These are phyloP conservation scores for Australoheros facetus DNA, from an alignment of 2,797 vertebrate genomes.

Conservation along the genomic window DNA sequence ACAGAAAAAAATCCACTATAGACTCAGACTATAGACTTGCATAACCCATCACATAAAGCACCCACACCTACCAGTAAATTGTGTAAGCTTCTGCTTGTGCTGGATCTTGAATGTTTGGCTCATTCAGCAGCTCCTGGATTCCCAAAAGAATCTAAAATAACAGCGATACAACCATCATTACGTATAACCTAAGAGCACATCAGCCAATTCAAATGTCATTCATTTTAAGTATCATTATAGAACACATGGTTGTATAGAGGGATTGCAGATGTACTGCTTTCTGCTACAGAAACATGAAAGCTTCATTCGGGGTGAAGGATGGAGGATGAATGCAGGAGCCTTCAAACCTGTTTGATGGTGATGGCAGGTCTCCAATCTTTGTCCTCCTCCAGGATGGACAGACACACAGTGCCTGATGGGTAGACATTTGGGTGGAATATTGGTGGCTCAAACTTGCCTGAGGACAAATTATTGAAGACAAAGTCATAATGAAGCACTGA, in stretches of 20 bases:
- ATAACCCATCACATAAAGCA: background rate
- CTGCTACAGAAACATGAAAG: background rate
- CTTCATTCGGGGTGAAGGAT: rapidly evolving
- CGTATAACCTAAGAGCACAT: background rate
- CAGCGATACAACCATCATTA: background rate
- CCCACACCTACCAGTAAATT: conserved; percentile 82
- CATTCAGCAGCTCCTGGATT: conserved; percentile 85
- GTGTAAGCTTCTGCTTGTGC: conserved; percentile 86
- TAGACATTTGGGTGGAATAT: conserved; percentile 85
- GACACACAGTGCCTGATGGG: conserved; percentile 80
- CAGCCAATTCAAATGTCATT: background rate
- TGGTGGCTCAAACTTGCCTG: conserved; percentile 84
- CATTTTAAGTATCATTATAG: background rate
- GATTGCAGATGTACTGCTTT: background rate
- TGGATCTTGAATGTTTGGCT: conserved; percentile 85
- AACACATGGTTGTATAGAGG: background rate
- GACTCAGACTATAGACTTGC: background rate
- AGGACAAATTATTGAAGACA: conserved; percentile 13
- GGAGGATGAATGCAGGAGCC: background rate
- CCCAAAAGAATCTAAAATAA: conserved; percentile 77
- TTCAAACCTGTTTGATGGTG: conserved; percentile 83
- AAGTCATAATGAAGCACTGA: background rate
- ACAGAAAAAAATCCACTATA: background rate
- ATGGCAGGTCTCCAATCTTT: conserved; percentile 87
- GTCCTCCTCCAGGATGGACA: conserved; percentile 85